Conservation (phyloP, 2,113 vertebrate species). For the Phrynosoma platyrhinos region DNA sequence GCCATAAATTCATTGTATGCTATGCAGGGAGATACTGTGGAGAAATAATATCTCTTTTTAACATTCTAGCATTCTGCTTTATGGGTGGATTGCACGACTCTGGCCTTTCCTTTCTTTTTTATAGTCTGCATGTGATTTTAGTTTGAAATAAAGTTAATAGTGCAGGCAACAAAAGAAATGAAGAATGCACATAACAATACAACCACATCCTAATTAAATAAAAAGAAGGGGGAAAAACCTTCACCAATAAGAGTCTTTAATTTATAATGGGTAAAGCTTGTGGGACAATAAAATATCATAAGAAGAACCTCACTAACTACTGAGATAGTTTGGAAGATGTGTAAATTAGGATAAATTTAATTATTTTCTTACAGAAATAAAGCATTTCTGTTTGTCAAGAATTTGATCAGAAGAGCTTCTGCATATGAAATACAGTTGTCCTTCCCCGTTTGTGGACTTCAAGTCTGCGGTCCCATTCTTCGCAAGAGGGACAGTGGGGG, state of each 20-base stretch:
- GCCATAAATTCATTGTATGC: neutral
- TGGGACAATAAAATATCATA: neutral
- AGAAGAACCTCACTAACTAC: neutral
- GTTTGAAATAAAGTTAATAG: neutral
- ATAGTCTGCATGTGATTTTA: neutral
- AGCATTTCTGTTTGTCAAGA: neutral
- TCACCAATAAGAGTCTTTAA: neutral
- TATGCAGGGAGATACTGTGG: conserved; percentile 19
- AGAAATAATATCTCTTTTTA: neutral
- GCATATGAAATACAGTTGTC: neutral
- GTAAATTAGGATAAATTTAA: neutral
- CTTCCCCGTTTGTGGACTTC: no score
- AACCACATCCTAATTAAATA: neutral
- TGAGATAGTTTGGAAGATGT: neutral
- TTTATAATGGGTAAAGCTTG: neutral
- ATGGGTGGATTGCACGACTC: neutral
- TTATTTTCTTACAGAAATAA: neutral
- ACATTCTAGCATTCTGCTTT: conserved; percentile 7
- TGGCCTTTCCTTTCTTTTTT: conserved; percentile 3
- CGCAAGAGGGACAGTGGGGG: no score
- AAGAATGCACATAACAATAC: neutral
- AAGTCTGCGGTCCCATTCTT: no score
- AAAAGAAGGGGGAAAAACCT: neutral
- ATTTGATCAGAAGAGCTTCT: neutral
- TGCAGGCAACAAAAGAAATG: neutral